A percentile compares a stretch with the other conserved stretches of the same genome.
Evolutionary conservation across 1,140 invertebrate genomes (phyloP).

Genomic region (Drosophila pallidifrons): DNA sequence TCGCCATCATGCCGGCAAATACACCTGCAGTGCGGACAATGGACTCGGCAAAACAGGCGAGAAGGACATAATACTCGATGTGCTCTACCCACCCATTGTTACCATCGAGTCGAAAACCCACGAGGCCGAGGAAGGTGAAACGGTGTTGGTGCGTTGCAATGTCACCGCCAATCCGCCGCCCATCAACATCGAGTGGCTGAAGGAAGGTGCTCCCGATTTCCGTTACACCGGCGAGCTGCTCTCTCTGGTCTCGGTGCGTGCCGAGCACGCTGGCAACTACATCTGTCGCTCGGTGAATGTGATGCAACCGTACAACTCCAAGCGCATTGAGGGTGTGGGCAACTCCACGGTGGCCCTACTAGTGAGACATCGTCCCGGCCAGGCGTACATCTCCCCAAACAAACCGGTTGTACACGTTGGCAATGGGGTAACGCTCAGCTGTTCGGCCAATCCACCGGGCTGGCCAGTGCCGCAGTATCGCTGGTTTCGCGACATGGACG

Average conservation of each 20-base stretch:
- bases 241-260: conserved; percentile 90
- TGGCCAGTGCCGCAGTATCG: conserved; percentile 95
- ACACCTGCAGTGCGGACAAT: conserved; percentile 95
- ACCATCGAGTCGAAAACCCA: conserved; percentile 91
- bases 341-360: conserved; percentile 91
- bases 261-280: conserved; percentile 94
- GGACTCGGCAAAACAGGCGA: conserved; percentile 91
- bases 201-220: conserved; percentile 93
- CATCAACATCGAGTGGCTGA: conserved; percentile 93
- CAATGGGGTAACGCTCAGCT: conserved; percentile 93
- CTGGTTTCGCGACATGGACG: conserved; percentile 93
- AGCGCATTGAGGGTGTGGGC: conserved; percentile 89
- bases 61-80: conserved; percentile 92
- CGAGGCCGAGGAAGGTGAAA: conserved; percentile 93
- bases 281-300: conserved; percentile 93
- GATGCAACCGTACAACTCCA: conserved; percentile 89
- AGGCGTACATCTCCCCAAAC: conserved; percentile 92
- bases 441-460: conserved; percentile 93
- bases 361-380: conserved; percentile 94
- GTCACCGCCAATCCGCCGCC: conserved; percentile 94
- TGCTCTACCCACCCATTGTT: conserved; percentile 93
- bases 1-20: conserved; percentile 93
- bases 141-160: conserved; percentile 93
- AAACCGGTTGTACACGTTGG: conserved; percentile 94
- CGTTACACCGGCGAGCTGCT: conserved; percentile 91